These are phyloP conservation scores for Cossypha niveicapilla DNA, from an alignment of 2,797 vertebrate species.

Conservation along the genomic window DNA sequence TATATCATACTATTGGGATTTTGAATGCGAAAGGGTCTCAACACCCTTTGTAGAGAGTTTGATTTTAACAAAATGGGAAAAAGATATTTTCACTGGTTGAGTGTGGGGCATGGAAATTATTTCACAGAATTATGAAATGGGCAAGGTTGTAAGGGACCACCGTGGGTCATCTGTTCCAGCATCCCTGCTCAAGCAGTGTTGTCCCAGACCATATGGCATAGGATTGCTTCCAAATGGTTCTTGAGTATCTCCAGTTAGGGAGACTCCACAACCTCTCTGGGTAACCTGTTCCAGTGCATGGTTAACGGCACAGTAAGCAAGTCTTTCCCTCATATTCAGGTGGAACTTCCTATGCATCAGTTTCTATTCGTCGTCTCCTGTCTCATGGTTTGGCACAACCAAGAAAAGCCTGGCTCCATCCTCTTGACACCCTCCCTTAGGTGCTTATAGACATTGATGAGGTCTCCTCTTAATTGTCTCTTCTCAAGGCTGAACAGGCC, in stretches of 20 bases:
- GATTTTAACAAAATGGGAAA: not conserved
- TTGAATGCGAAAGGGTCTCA: not conserved
- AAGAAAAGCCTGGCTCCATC: not conserved
- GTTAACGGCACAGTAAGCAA: not conserved
- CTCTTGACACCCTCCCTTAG: not conserved
- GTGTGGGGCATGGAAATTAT: not conserved
- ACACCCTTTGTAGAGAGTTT: not conserved
- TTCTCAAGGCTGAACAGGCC: not conserved
- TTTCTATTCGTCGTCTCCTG: not conserved
- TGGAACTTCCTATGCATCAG: not conserved
- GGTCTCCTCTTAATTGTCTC: rapidly evolving
- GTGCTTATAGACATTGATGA: not conserved
- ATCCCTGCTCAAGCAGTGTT: not conserved
- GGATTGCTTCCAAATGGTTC: not conserved
- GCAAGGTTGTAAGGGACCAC: not conserved
- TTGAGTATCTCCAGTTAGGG: not conserved
- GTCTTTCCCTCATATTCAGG: not conserved
- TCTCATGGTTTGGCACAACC: not conserved
- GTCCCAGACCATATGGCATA: not conserved
- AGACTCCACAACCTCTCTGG: not conserved
- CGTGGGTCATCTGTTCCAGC: not conserved
- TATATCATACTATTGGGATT: not conserved
- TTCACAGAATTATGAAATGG: not conserved
- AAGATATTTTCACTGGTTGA: not conserved
- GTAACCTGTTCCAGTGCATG: rapidly evolving